These are phyloP conservation scores for Saccopteryx bilineata DNA, from an alignment of 2,113 vertebrate species.

Conservation along the genomic window DNA sequence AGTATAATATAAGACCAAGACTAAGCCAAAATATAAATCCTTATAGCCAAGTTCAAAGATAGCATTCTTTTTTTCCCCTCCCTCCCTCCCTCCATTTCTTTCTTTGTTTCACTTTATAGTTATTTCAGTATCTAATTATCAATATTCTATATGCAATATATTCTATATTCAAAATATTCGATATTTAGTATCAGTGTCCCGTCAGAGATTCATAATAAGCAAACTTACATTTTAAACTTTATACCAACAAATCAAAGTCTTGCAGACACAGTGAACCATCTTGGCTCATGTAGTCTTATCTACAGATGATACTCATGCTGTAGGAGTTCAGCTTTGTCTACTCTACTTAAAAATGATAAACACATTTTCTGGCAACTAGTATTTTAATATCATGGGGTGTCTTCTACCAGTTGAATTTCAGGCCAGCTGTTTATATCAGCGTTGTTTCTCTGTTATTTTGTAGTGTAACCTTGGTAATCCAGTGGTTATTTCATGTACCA, in stretches of 20 bases:
- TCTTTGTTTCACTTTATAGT: neutral
- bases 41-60: neutral
- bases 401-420: constrained; percentile 57
- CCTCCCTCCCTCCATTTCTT: neutral
- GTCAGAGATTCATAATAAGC: constrained; percentile 49
- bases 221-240: constrained; percentile 62
- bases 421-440: constrained; percentile 57
- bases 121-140: constrained; percentile 58
- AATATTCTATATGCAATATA: neutral
- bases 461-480: constrained; percentile 42
- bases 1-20: constrained; percentile 14
- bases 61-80: neutral
- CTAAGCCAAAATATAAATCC: constrained; percentile 34
- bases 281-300: constrained; percentile 46
- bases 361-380: constrained; percentile 50
- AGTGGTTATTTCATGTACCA: constrained; percentile 2
- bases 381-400: neutral
- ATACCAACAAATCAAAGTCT: constrained; percentile 30
- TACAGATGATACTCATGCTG: constrained; percentile 21
- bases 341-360: constrained; percentile 46
- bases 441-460: constrained; percentile 32
- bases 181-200: neutral
- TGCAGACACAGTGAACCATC: constrained; percentile 34
- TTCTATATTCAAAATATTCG: neutral
- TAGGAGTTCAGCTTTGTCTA: constrained; percentile 38